Percentiles rank a stretch among this genome's conserved stretches.
These are phyloP conservation scores for Hylaeus anthracinus DNA, from an alignment of 1,140 invertebrate genomes.

Conservation along the genomic window DNA sequence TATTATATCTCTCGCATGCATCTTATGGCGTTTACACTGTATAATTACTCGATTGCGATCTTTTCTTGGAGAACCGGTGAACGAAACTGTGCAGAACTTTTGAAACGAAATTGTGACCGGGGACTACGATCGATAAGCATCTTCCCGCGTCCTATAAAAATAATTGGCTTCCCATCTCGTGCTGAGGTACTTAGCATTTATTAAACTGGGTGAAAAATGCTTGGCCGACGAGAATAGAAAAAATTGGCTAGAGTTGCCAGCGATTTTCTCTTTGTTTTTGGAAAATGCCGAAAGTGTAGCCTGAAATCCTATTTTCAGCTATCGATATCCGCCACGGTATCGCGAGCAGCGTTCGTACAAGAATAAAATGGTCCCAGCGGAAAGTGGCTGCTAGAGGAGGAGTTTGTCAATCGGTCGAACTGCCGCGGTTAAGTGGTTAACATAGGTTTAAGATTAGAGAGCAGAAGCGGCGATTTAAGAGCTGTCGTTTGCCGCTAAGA, in stretches of 20 bases:
- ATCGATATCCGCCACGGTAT: slow-evolving; percentile 31
- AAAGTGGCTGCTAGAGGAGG: slow-evolving; percentile 38
- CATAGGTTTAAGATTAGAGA: slow-evolving; percentile 72
- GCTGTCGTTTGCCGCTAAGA: slow-evolving; percentile 66
- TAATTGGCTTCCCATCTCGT: too few species aligned
- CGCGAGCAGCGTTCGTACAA: slow-evolving; percentile 3
- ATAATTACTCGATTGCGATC: neutral
- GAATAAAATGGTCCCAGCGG: slow-evolving; percentile 14
- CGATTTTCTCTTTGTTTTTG: too few species aligned
- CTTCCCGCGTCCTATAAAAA: too few species aligned
- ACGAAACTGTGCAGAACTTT: too few species aligned
- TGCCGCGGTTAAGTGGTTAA: slow-evolving; percentile 71
- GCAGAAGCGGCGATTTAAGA: slow-evolving; percentile 69
- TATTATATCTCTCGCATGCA: neutral
- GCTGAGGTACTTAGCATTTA: too few species aligned
- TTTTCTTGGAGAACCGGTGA: too few species aligned
- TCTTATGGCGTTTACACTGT: neutral
- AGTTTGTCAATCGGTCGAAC: slow-evolving; percentile 66
- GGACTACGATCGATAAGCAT: too few species aligned
- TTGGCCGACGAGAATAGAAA: too few species aligned
- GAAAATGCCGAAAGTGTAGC: too few species aligned
- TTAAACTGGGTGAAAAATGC: too few species aligned
- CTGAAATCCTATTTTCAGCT: slow-evolving; percentile 34
- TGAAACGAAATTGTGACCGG: too few species aligned
- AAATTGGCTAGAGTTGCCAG: too few species aligned